Evolutionary conservation across 1,140 invertebrate genomes (phyloP).

Genomic region (Drosophila nasuta): DNA sequence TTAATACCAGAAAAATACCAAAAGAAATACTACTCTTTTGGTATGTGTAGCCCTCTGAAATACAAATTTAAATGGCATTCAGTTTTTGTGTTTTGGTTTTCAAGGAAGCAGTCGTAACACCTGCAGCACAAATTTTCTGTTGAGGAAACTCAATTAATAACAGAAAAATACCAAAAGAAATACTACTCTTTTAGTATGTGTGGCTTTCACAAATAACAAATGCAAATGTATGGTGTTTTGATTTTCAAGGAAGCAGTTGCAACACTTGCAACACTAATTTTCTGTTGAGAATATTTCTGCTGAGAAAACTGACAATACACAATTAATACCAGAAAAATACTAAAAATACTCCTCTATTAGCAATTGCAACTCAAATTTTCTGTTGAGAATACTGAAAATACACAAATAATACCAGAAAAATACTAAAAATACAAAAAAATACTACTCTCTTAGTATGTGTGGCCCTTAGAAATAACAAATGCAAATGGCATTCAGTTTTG

Average conservation of each 20-base stretch:
- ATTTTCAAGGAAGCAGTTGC: constrained; percentile 46
- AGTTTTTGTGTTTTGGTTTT: no score
- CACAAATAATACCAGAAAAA: constrained; percentile 42
- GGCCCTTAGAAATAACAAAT: neutral
- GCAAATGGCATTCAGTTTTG: constrained; percentile 30
- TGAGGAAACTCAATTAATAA: constrained; percentile 19
- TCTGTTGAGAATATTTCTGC: constrained; percentile 11
- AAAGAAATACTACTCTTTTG: neutral
- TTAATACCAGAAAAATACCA: constrained; percentile 10
- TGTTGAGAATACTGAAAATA: no score
- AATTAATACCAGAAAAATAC: no score
- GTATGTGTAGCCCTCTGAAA: no score
- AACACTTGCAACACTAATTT: constrained; percentile 59
- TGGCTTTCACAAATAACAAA: neutral
- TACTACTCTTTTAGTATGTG: neutral
- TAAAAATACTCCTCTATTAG: no score
- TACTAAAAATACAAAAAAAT: constrained; percentile 4
- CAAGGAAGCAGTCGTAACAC: no score
- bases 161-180: constrained; percentile 34
- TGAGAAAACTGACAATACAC: neutral
- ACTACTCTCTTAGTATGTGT: neutral
- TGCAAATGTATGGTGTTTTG: constrained; percentile 23
- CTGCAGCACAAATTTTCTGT: no score
- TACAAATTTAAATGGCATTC: no score
- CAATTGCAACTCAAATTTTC: no score